Conservation (phyloP, 2,888 invertebrate species). For the Dryococelus australis region DNA sequence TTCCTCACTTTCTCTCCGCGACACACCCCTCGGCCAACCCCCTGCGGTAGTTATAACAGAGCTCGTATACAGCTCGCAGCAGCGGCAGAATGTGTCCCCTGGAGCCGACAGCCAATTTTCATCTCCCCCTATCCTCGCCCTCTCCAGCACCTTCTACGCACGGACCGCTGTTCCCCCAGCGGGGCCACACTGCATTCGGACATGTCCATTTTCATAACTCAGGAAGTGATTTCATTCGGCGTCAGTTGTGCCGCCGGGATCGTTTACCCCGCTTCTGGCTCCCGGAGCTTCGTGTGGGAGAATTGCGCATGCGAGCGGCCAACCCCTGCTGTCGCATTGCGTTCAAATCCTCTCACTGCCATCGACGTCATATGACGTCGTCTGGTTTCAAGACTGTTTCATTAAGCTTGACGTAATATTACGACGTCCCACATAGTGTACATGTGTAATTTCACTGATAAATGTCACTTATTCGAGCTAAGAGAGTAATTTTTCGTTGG, state of each 20-base stretch:
- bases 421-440: too few relatives aligned
- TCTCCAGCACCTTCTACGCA: neutral
- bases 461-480: too few relatives aligned
- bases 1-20: neutral
- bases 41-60: neutral
- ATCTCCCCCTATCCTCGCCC: neutral
- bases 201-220: conserved; percentile 16
- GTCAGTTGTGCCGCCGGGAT: neutral
- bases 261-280: neutral
- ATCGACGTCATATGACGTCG: too few relatives aligned
- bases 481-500: too few relatives aligned
- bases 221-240: conserved; percentile 9
- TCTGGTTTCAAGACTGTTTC: too few relatives aligned
- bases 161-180: neutral
- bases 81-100: neutral
- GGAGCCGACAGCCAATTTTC: neutral
- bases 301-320: too few relatives aligned
- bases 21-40: neutral
- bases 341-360: too few relatives aligned
- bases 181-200: conserved; percentile 9
- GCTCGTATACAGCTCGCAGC: neutral
- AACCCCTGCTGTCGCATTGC: too few relatives aligned
- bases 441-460: too few relatives aligned
- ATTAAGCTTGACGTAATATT: too few relatives aligned
- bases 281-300: too few relatives aligned